These are phyloP conservation scores for Pyrgilauda ruficollis DNA, from an alignment of 2,113 vertebrate genomes.

Conservation along the genomic window DNA sequence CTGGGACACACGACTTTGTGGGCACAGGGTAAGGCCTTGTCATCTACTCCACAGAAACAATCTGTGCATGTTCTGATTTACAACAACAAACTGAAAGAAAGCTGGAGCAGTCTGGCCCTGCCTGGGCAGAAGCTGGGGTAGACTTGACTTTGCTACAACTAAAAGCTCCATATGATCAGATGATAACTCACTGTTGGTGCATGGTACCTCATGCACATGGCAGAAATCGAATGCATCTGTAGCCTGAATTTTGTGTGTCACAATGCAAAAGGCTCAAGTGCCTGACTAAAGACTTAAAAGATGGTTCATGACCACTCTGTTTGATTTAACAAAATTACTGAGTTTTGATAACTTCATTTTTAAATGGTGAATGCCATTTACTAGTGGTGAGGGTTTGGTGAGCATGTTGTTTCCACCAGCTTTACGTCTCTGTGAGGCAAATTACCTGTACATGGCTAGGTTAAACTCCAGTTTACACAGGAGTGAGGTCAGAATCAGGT, in stretches of 20 bases:
- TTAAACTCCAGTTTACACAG: neutral
- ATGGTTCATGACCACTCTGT: neutral
- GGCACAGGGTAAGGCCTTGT: neutral
- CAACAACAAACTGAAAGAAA: neutral
- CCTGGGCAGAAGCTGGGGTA: neutral
- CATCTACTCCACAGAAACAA: neutral
- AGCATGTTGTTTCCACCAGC: neutral
- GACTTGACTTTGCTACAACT: neutral
- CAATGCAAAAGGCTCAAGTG: neutral
- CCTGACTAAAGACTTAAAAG: neutral
- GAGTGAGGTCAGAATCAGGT: neutral
- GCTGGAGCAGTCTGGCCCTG: neutral
- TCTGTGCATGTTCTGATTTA: neutral
- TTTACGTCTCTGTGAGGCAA: neutral
- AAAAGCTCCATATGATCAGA: neutral
- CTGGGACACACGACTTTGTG: neutral
- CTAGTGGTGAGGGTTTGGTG: neutral
- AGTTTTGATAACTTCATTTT: neutral
- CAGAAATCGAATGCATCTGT: neutral
- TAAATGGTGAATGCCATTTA: fast-evolving
- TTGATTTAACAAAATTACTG: neutral
- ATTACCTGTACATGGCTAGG: neutral
- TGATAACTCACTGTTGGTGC: neutral
- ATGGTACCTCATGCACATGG: fast-evolving
- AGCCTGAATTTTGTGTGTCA: neutral